Evolutionary conservation across 2,113 vertebrate genomes (phyloP).

Genomic region (Amphiprion ocellaris): DNA sequence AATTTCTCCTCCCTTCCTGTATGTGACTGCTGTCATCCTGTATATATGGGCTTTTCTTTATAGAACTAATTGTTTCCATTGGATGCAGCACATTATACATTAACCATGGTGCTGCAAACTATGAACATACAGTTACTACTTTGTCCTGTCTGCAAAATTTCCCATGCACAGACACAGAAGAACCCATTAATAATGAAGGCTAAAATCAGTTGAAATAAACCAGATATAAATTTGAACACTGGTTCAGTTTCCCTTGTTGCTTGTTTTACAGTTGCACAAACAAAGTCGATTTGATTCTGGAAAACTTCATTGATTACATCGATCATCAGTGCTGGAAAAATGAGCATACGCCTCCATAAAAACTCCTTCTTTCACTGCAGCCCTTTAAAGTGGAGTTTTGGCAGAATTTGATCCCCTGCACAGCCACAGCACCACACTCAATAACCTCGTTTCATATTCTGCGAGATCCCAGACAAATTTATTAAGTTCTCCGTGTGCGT

Average conservation of each 20-base stretch:
- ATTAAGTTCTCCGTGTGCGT: slow-evolving; percentile 32
- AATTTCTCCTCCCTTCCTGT: slow-evolving; percentile 58
- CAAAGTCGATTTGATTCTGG: slow-evolving; percentile 20
- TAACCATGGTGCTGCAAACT: slow-evolving; percentile 27
- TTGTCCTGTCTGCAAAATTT: slow-evolving; percentile 9
- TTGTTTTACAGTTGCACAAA: slow-evolving; percentile 17
- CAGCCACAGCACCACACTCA: slow-evolving; percentile 49
- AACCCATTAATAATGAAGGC: slow-evolving; percentile 8
- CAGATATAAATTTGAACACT: slow-evolving; percentile 12
- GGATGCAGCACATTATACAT: slow-evolving; percentile 36
- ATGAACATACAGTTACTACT: slow-evolving; percentile 39
- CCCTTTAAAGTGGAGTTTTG: slow-evolving; percentile 57
- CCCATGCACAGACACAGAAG: slow-evolving; percentile 5
- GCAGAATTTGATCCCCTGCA: slow-evolving; percentile 44
- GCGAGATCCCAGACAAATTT: slow-evolving; percentile 56
- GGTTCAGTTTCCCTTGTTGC: slow-evolving; percentile 9
- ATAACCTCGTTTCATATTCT: slow-evolving; percentile 52
- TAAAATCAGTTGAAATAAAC: slow-evolving; percentile 15
- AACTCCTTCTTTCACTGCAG: slow-evolving; percentile 41
- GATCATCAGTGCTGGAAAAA: slow-evolving; percentile 36
- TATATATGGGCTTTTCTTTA: slow-evolving; percentile 27
- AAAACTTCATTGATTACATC: slow-evolving; percentile 44
- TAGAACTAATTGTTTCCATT: slow-evolving; percentile 51
- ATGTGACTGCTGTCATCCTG: slow-evolving; percentile 44
- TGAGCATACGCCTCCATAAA: slow-evolving; percentile 24